Percentiles rank a stretch among this genome's conserved stretches.
Conservation (phyloP, 2,797 vertebrate species). For the Phalloptychus januarius region DNA sequence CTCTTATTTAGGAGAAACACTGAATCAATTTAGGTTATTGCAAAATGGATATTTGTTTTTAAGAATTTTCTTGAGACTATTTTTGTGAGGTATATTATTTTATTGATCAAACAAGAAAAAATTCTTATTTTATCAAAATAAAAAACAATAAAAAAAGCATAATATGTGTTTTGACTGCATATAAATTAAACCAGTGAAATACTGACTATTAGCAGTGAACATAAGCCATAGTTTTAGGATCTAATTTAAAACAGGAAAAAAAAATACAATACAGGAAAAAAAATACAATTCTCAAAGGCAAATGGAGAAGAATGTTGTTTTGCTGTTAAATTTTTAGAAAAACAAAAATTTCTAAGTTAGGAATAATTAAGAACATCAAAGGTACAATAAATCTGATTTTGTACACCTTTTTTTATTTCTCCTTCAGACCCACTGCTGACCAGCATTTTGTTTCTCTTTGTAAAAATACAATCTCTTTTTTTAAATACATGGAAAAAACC, state of each 20-base stretch:
- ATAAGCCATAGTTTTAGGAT: not conserved
- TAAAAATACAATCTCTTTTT: not conserved
- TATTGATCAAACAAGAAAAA: not conserved
- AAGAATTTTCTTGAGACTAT: not conserved
- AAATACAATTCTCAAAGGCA: not conserved
- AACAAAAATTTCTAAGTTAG: too few relatives aligned
- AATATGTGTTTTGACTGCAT: not conserved
- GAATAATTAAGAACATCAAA: not conserved
- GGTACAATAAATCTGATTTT: not conserved
- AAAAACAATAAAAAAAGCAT: not conserved
- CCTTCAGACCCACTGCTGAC: not conserved
- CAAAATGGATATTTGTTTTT: not conserved
- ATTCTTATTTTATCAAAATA: not conserved
- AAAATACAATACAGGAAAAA: too few relatives aligned
- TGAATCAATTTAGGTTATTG: not conserved
- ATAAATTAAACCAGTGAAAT: not conserved
- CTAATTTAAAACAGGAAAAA: not conserved
- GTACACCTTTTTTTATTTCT: not conserved
- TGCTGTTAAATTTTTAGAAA: not conserved
- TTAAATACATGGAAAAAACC: not conserved
- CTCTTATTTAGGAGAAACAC: not conserved
- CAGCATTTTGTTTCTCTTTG: not conserved
- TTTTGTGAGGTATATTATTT: not conserved
- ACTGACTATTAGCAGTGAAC: not conserved
- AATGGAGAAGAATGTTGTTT: not conserved